A percentile compares a stretch with the other conserved stretches of the same genome.
Conservation (phyloP, 2,888 invertebrate genomes). For the Argynnis bischoffii region DNA sequence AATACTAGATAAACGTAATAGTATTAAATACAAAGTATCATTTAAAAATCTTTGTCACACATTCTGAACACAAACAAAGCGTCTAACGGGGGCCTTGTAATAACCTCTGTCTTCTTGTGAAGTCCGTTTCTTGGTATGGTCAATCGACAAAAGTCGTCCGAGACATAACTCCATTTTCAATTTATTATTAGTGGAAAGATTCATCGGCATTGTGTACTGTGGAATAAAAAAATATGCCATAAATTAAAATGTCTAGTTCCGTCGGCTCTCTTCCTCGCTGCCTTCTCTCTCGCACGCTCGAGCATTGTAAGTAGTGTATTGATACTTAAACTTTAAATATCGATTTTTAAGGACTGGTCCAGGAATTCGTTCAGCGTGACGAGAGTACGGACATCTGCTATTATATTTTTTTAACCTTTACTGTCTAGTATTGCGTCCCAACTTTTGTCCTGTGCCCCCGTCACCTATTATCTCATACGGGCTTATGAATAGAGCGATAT, state of each 20-base stretch:
- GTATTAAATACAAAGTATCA: conserved; percentile 56
- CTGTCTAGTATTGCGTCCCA: conserved; percentile 70
- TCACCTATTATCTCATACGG: conserved; percentile 73
- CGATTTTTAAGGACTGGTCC: conserved; percentile 70
- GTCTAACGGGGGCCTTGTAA: conserved; percentile 60
- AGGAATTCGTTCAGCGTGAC: conserved; percentile 64
- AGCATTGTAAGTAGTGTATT: conserved; percentile 69
- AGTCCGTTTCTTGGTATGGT: conserved; percentile 77
- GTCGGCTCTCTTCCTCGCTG: conserved; percentile 53
- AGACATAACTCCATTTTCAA: conserved; percentile 73
- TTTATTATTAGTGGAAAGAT: conserved; percentile 78
- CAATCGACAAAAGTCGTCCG: conserved; percentile 66
- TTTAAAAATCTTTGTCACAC: conserved; percentile 68
- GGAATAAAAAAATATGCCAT: conserved; percentile 73
- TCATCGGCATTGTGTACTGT: conserved; percentile 71
- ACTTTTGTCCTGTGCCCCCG: conserved; percentile 75
- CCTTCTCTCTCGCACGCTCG: conserved; percentile 62
- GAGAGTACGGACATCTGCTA: conserved; percentile 70
- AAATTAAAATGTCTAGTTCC: conserved; percentile 79
- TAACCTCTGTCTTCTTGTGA: conserved; percentile 73
- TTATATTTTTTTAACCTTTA: conserved; percentile 60
- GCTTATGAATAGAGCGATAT: conserved; percentile 64
- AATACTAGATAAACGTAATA: conserved; percentile 61
- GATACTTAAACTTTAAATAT: conserved; percentile 76
- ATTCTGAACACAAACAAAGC: conserved; percentile 63